Percentiles rank a stretch among this genome's conserved stretches.
These are phyloP conservation scores for Drosophila seguyi DNA, from an alignment of 1,140 invertebrate species.

Conservation along the genomic window DNA sequence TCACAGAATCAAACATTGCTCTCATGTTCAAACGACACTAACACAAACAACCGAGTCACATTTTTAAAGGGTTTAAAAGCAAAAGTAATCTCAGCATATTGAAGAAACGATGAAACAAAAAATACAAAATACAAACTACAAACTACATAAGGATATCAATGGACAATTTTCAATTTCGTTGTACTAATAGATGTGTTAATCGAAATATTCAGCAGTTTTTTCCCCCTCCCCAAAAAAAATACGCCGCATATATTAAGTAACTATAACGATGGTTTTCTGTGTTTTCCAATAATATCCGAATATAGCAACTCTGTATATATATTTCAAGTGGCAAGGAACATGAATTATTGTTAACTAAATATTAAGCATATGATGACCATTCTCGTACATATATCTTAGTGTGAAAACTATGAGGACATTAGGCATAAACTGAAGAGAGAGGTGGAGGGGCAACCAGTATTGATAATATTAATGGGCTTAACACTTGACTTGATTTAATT, in stretches of 20 bases:
- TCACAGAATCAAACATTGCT: constrained; percentile 63
- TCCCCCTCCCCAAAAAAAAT: constrained; percentile 40
- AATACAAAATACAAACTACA: constrained; percentile 38
- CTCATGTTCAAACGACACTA: constrained; percentile 63
- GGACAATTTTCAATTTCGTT: constrained; percentile 56
- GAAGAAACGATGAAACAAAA: not conserved
- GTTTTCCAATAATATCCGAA: constrained; percentile 71
- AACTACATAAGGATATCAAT: constrained; percentile 51
- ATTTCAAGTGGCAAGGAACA: constrained; percentile 30
- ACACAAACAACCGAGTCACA: constrained; percentile 59
- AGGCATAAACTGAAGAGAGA: constrained; percentile 8
- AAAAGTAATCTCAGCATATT: constrained; percentile 45
- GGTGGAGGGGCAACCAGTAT: constrained; percentile 57
- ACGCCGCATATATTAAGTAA: constrained; percentile 50
- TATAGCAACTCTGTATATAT: constrained; percentile 54
- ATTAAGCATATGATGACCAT: constrained; percentile 74
- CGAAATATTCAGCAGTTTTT: constrained; percentile 49
- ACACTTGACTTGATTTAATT: constrained; percentile 18
- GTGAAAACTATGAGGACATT: constrained; percentile 32
- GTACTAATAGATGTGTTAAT: constrained; percentile 74
- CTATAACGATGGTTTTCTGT: constrained; percentile 74
- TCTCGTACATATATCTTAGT: constrained; percentile 33
- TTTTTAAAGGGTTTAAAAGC: constrained; percentile 43
- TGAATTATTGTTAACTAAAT: constrained; percentile 79
- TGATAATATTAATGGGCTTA: constrained; percentile 51